Evolutionary conservation across 2,888 invertebrate species (phyloP), one percentile per base, ranked within the genome.

Genomic region (Brachypterus glaber): DNA sequence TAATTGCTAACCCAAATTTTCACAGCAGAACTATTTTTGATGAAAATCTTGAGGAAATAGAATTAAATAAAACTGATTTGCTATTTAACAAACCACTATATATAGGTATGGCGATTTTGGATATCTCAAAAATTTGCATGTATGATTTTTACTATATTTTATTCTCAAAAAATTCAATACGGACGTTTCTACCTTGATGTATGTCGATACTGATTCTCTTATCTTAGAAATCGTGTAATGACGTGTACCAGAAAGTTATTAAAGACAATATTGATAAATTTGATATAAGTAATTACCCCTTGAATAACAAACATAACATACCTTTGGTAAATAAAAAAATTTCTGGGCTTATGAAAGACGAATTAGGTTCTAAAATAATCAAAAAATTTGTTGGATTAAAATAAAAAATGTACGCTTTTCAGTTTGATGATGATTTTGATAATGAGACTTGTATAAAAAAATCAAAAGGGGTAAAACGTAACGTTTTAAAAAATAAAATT

Each of bases 241-340:
- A 62, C 43, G 36, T 60, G 12, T 61, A 64, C 47, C 40, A 49
- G 36, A 40, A 40, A 32, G 9, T 39, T 40, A 37, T 38, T 47
- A 8, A 11, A 32, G 9, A 4, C 12, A 36, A 41, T 48, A 21
- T n/a, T n/a, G n/a, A n/a, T n/a, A n/a, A n/a, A n/a, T n/a, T n/a
- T 42, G 56, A 59, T 41, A 52, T 50, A 24, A 49, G 48, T 4
- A 44, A 46, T 12, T 51, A 50, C 32, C 37, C 8, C 9, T 24
- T n/a, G 12, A 29, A 44, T 30, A 55, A 53, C 39, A 5, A 37
- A n/a, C 53, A 48, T 30, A 34, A 38, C 18, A 27, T 37, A 5
- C 37, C 33, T 12, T 17, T 17, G 16, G 13, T 32, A 15, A 41
- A 50, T 27, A 39, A n/a, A n/a, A n/a, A n/a, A n/a, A n/a, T n/a